phyloP scores from a whole-genome alignment of 64 coral and sea anemone species.

The Orbicella faveolata region DNA sequence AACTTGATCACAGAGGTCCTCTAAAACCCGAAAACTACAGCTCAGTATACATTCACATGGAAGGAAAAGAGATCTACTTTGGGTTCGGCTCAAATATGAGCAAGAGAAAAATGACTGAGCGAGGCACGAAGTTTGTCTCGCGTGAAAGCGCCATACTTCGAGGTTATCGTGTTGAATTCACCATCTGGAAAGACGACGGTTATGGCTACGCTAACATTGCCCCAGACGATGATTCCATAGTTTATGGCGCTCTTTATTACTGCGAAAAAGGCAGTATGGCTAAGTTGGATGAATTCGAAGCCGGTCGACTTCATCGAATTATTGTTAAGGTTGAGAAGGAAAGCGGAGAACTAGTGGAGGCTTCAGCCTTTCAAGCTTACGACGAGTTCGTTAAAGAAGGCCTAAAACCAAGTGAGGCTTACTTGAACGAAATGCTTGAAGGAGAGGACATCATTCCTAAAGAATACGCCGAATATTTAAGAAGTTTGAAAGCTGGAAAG shows the following conservation, averaged over 20 bases:
- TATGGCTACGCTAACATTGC: slow-evolving; percentile 41
- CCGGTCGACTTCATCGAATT: slow-evolving; percentile 2
- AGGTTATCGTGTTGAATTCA: slow-evolving; percentile 45
- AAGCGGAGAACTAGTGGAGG: slow-evolving; percentile 29
- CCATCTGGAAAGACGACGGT: slow-evolving; percentile 34
- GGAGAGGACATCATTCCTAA: slow-evolving; percentile 51
- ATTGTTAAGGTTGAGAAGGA: slow-evolving; percentile 24
- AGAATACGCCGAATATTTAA: slow-evolving; percentile 40
- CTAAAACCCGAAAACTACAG: not conserved
- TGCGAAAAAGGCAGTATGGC: not conserved
- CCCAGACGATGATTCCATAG: slow-evolving; percentile 19
- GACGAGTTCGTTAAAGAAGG: slow-evolving; percentile 34
- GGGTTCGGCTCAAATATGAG: slow-evolving; percentile 58
- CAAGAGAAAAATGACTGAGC: slow-evolving; percentile 41
- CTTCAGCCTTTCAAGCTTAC: slow-evolving; percentile 17
- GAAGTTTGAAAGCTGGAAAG: slow-evolving; percentile 8
- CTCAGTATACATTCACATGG: not conserved
- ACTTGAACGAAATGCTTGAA: slow-evolving; percentile 59
- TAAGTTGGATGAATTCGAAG: slow-evolving; percentile 5
- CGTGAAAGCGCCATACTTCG: slow-evolving; percentile 42
- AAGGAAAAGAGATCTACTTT: slow-evolving; percentile 51
- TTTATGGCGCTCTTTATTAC: slow-evolving; percentile 62
- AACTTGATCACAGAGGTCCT: not conserved
- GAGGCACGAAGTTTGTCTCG: slow-evolving; percentile 17
- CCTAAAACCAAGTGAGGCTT: slow-evolving; percentile 29